phyloP scores from a whole-genome alignment of 2,113 vertebrate genomes.

The Oreochromis spilurus region DNA sequence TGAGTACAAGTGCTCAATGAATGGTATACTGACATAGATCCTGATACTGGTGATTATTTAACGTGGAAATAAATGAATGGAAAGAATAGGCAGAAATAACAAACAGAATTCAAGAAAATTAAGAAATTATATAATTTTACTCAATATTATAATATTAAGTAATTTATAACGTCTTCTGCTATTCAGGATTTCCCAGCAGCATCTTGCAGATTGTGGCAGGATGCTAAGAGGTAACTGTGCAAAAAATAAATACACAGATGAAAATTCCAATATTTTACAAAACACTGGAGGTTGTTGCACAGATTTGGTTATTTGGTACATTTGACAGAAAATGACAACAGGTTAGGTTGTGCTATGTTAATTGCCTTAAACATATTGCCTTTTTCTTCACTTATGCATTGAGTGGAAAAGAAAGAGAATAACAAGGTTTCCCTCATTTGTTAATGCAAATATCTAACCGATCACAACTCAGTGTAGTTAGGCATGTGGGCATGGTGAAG shows the following conservation, averaged over 20 bases:
- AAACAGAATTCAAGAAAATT: neutral
- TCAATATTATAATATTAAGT: neutral
- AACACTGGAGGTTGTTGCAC: neutral
- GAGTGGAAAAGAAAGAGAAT: neutral
- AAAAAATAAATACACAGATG: neutral
- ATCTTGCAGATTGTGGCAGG: neutral
- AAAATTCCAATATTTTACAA: neutral
- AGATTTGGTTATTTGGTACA: neutral
- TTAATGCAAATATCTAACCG: neutral
- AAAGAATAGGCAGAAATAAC: neutral
- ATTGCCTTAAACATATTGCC: neutral
- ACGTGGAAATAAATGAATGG: neutral
- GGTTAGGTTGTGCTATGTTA: neutral
- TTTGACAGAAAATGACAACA: neutral
- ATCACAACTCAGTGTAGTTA: neutral
- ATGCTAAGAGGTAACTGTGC: neutral
- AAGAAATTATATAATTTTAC: neutral
- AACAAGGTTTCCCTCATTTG: neutral
- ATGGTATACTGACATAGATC: neutral
- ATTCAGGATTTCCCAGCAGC: neutral
- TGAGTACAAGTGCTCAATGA: neutral
- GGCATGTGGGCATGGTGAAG: neutral
- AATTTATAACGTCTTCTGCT: neutral
- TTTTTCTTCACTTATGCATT: neutral
- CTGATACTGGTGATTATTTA: neutral